Percentiles rank a stretch among this genome's conserved stretches.
phyloP scores from a whole-genome alignment of 2,113 vertebrate genomes.

The Mystacornis crossleyi region DNA sequence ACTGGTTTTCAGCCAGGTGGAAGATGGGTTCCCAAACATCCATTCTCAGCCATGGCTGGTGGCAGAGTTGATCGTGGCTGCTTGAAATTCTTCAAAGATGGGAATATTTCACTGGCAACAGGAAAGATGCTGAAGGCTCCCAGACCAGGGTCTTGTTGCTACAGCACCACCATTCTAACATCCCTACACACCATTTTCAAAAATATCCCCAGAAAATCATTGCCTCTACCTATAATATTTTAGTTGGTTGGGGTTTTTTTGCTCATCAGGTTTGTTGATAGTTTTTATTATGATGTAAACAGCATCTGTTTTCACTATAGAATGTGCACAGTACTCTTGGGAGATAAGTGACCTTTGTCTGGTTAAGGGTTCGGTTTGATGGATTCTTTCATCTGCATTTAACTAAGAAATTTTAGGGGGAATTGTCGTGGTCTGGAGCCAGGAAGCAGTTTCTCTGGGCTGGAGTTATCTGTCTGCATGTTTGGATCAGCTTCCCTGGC shows the following conservation, averaged over 20 bases:
- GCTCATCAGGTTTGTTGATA: background rate
- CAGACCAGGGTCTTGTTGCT: background rate
- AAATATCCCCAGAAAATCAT: background rate
- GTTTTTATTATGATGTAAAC: background rate
- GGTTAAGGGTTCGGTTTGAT: background rate
- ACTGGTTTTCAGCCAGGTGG: background rate
- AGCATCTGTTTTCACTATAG: background rate
- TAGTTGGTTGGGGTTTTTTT: background rate
- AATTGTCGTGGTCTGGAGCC: background rate
- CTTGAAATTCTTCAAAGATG: background rate
- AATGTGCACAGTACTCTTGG: background rate
- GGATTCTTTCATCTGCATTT: background rate
- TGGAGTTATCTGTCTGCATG: accelerated
- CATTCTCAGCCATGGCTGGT: background rate
- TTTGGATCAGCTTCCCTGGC: background rate
- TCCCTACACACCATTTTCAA: background rate
- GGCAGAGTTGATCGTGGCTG: accelerated
- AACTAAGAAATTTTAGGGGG: background rate
- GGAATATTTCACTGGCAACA: background rate
- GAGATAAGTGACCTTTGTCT: background rate
- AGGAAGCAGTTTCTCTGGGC: background rate
- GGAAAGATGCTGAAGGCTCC: background rate
- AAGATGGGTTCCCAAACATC: background rate
- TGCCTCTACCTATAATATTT: background rate
- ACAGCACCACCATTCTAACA: too few species aligned